Evolutionary conservation across 2,797 vertebrate species (phyloP), one percentile per base, ranked within the genome.

Genomic region (Pyrocephalus nanus): DNA sequence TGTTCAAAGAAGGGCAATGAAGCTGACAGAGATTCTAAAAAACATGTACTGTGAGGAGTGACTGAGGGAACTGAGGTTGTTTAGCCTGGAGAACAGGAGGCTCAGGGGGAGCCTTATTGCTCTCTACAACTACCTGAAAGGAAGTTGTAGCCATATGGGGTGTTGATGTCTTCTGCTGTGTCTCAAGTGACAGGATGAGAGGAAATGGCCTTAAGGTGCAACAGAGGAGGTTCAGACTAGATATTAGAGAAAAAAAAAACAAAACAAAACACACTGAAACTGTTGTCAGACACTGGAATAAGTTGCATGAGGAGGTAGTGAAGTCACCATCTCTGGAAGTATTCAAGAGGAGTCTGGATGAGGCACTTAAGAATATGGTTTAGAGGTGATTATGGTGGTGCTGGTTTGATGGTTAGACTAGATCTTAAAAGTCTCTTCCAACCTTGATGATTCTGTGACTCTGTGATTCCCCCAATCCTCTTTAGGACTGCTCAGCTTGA

Each of bases 71-170:
- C 9, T 48, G 45, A 18, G 8, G 4, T 42, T 42, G 34, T 60
- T 66, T 60, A n/a, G 16, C 29, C 22, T 48, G 47, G 53, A 42
- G 40, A 58, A 45, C 45, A 53, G 40, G 10, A 61, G 19, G 22
- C 1, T 1, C 19, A 34, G 8, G 8, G 15, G 8, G 4, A 3
- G 60, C 15, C 26, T 72, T 32, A 29, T 13, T 32, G 4, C 18
- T 72, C 34, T 42, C 26, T 66, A 29, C 34, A 72, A 8, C 15
- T 53, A 13, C 14, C 67, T 42, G 45, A 42, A 43, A 54, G 32
- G 12, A 61, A 26, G 4, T 29, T 54, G 23, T 29, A 38, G 11
- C 30, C 53, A 61, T 19, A 15, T 29, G 40, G 16, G 58, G 8
- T 14, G 3, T 27, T 53, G 22, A 10, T 54, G 26, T 60, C 66